Conservation (phyloP, 2,797 vertebrate species). For the Pteropus rufus region DNA sequence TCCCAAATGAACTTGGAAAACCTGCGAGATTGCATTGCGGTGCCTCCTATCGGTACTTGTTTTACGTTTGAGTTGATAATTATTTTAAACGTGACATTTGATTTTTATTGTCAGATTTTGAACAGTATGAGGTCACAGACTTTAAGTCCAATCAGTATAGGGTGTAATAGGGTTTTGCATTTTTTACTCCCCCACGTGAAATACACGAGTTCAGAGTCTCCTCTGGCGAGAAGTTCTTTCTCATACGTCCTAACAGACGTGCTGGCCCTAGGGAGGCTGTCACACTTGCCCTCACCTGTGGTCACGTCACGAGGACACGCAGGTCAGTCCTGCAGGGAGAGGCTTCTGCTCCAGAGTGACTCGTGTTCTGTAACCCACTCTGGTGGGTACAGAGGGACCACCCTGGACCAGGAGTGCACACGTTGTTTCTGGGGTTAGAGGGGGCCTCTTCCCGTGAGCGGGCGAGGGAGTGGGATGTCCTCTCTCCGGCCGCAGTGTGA, state of each 20-base stretch:
- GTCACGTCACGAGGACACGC: not conserved
- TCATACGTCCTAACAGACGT: not conserved
- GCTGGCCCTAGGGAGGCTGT: not conserved
- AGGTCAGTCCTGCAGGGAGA: not conserved
- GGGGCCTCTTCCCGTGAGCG: not conserved
- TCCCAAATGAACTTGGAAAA: not conserved
- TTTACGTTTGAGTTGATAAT: conserved; percentile 1
- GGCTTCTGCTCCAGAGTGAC: not conserved
- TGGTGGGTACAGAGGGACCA: not conserved
- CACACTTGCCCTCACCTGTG: rapidly evolving
- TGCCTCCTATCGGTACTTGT: not conserved
- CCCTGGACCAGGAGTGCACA: not conserved
- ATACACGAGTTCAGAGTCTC: not conserved
- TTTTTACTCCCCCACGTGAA: not conserved
- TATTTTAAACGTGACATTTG: not conserved
- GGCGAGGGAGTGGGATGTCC: not conserved
- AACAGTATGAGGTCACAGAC: not conserved
- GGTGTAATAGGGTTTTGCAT: not conserved
- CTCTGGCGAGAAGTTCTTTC: not conserved
- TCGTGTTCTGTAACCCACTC: not conserved
- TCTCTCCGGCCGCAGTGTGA: not conserved
- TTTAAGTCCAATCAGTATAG: not conserved
- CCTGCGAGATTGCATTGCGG: not conserved
- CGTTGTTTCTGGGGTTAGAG: not conserved
- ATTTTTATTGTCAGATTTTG: not conserved